Evolutionary conservation across 2,888 invertebrate genomes (phyloP).

Genomic region (Phyllotreta striolata): DNA sequence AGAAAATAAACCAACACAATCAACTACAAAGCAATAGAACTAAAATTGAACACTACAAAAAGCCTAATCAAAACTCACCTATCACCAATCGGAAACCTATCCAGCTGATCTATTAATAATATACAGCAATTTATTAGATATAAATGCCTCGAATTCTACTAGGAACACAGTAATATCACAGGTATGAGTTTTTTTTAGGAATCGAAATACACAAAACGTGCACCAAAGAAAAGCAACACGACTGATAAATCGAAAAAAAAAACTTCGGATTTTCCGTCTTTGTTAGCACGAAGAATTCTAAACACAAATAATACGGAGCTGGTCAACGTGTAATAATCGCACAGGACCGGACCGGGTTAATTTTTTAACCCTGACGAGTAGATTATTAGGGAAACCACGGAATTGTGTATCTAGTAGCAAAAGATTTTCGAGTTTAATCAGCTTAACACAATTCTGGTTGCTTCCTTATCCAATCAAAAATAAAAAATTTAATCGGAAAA

Average conservation of each 20-base stretch:
- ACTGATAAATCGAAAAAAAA: conserved; percentile 35
- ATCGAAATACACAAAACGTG: conserved; percentile 1
- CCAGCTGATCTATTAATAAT: too few species aligned
- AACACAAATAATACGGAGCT: conserved; percentile 35
- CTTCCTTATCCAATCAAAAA: neutral
- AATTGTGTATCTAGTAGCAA: too few species aligned
- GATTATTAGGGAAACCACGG: too few species aligned
- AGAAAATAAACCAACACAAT: conserved; percentile 1
- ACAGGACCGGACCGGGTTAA: conserved; percentile 25
- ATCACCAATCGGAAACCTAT: neutral
- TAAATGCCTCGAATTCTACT: conserved; percentile 3
- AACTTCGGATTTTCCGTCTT: conserved; percentile 32
- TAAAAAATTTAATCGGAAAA: neutral
- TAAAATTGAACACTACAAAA: neutral
- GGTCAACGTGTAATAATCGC: conserved; percentile 31
- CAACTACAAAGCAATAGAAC: neutral
- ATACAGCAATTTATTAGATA: too few species aligned
- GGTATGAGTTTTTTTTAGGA: conserved; percentile 14
- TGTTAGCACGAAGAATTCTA: conserved; percentile 29
- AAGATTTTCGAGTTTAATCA: too few species aligned
- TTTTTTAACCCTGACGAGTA: too few species aligned
- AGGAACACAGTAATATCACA: conserved; percentile 28
- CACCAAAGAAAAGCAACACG: conserved; percentile 11
- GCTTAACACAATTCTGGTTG: too few species aligned
- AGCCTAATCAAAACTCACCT: neutral